phyloP scores from a whole-genome alignment of 2,888 invertebrate genomes.

The Thera obeliscata region DNA sequence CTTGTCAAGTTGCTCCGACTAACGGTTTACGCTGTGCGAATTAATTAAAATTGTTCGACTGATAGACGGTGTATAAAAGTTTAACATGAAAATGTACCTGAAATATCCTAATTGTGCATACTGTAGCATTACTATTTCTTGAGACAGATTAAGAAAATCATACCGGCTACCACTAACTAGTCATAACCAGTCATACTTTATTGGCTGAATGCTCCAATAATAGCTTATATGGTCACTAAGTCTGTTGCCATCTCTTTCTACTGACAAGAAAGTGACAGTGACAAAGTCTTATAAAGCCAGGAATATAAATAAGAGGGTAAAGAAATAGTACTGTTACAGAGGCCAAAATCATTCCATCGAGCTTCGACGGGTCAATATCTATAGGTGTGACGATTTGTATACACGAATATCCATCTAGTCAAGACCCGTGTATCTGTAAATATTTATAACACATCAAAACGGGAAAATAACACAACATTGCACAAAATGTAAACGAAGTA shows the following conservation, averaged over 20 bases:
- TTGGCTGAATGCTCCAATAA: no score
- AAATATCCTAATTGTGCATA: constrained; percentile 13
- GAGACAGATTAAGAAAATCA: background rate
- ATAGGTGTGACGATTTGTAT: constrained; percentile 48
- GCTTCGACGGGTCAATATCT: constrained; percentile 29
- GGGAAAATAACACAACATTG: constrained; percentile 60
- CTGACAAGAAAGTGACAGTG: no score
- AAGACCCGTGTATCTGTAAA: constrained; percentile 62
- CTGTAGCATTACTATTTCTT: constrained; percentile 1
- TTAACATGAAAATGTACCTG: constrained; percentile 18
- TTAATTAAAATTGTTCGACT: constrained; percentile 1
- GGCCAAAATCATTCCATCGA: constrained; percentile 13
- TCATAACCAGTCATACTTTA: background rate
- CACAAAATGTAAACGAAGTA: constrained; percentile 68
- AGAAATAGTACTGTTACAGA: background rate
- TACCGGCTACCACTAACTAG: background rate
- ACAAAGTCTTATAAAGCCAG: no score
- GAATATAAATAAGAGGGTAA: background rate
- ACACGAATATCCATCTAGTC: constrained; percentile 67
- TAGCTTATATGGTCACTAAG: no score
- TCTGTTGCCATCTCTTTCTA: no score
- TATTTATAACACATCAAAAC: constrained; percentile 47
- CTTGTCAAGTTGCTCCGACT: no score
- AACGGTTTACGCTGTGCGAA: no score
- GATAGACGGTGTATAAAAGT: constrained; percentile 2